Evolutionary conservation across 2,113 vertebrate species (phyloP).

Genomic region (Leptosomus discolor): DNA sequence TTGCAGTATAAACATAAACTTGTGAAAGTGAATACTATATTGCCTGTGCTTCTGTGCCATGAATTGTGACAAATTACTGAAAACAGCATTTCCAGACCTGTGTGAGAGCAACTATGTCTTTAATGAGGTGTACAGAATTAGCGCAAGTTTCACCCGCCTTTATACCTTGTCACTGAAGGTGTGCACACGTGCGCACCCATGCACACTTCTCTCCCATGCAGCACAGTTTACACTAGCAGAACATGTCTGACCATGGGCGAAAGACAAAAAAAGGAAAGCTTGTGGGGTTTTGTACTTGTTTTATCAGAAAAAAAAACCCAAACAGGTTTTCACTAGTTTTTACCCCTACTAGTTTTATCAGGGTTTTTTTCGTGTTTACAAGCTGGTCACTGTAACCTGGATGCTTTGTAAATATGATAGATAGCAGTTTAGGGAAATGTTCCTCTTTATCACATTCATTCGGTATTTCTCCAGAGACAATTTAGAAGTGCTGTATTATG

Average conservation of each 20-base stretch:
- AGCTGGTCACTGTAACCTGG: background rate
- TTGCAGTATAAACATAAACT: background rate
- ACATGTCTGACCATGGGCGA: no score
- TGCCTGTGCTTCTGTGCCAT: background rate
- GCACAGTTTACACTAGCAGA: background rate
- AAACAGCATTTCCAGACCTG: background rate
- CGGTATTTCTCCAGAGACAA: background rate
- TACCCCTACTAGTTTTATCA: background rate
- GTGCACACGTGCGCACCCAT: accelerated
- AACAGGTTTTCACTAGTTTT: background rate
- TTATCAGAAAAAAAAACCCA: background rate
- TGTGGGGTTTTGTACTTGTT: background rate
- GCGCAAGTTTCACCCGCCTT: background rate
- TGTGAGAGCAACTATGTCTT: background rate
- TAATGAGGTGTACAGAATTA: background rate
- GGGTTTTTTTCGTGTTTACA: background rate
- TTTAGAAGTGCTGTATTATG: constrained; percentile 1
- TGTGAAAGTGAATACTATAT: background rate
- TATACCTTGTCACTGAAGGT: background rate
- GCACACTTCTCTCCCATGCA: accelerated
- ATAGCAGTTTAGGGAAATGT: background rate
- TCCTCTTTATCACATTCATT: background rate
- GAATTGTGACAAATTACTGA: background rate
- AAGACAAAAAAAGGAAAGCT: background rate
- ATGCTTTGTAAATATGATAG: background rate